These are phyloP conservation scores for Anthrax anthrax DNA, from an alignment of 2,888 invertebrate species.

Conservation along the genomic window DNA sequence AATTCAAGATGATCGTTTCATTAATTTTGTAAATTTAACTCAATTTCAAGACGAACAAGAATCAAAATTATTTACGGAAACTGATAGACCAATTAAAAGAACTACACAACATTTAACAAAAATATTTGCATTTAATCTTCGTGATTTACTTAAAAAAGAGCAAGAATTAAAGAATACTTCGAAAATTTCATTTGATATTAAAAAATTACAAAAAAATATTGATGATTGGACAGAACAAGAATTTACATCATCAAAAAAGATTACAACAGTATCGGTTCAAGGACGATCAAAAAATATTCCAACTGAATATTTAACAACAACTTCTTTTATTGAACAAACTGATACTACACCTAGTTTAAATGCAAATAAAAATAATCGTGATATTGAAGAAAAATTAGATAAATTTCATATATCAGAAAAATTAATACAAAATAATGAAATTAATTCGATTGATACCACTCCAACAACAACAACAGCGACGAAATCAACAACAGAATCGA, in stretches of 20 bases:
- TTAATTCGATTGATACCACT: neutral
- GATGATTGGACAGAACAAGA: constrained; percentile 74
- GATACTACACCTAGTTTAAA: constrained; percentile 12
- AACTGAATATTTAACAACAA: constrained; percentile 56
- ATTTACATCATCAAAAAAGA: constrained; percentile 42
- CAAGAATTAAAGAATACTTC: constrained; percentile 22
- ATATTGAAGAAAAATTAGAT: neutral
- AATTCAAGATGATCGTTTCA: constrained; percentile 16
- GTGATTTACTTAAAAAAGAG: constrained; percentile 37
- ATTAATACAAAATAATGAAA: constrained; percentile 12
- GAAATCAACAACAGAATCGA: constrained; percentile 7
- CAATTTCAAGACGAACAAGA: constrained; percentile 40
- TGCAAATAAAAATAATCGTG: constrained; percentile 6
- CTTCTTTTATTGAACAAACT: constrained; percentile 19
- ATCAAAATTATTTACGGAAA: constrained; percentile 34
- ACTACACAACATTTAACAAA: constrained; percentile 28
- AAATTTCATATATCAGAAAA: constrained; percentile 7
- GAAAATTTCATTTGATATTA: constrained; percentile 45
- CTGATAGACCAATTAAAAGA: constrained; percentile 24
- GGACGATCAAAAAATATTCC: constrained; percentile 62
- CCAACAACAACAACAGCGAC: neutral
- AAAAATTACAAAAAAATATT: constrained; percentile 64
- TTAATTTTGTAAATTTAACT: constrained; percentile 22
- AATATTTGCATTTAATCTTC: constrained; percentile 37
- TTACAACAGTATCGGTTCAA: constrained; percentile 42